Evolutionary conservation across 1,140 invertebrate species (phyloP).

Genomic region (Philopotamus ludificatus): DNA sequence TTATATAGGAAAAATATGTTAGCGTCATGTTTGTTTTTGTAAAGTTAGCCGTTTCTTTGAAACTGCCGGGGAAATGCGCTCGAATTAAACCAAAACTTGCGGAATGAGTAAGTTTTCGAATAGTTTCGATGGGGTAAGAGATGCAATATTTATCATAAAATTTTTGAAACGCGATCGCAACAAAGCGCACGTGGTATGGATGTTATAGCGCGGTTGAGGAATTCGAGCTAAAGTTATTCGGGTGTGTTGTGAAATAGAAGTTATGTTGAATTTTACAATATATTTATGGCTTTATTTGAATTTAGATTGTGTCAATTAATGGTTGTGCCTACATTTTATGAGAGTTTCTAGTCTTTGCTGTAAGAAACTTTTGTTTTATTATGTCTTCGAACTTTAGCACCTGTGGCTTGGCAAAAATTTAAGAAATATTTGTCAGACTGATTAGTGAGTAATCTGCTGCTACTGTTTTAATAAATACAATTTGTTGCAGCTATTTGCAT

Average conservation of each 20-base stretch:
- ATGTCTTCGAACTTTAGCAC: no score
- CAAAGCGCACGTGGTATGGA: not conserved
- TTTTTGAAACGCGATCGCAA: conserved; percentile 4
- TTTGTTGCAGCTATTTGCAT: no score
- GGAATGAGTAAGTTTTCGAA: conserved; percentile 1
- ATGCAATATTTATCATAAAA: conserved; percentile 12
- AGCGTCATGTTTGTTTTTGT: conserved; percentile 8
- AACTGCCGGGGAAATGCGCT: conserved; percentile 2
- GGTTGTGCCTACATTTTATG: no score
- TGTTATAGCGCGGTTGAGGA: no score
- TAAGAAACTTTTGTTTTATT: no score
- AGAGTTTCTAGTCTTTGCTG: no score
- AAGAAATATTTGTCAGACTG: no score
- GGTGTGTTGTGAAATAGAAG: no score
- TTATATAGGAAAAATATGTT: conserved; percentile 7
- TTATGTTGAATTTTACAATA: not conserved
- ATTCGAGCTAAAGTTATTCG: no score
- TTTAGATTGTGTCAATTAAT: not conserved
- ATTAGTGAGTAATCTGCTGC: no score
- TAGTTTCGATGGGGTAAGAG: not conserved
- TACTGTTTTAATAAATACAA: no score
- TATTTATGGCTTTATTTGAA: not conserved
- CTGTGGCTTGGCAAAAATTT: no score
- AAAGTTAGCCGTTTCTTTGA: not conserved
- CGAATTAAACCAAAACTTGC: conserved; percentile 1